Evolutionary conservation across 92 coral and sea anemone genomes (phyloP), one percentile per base, ranked within the genome.

Genomic region (Parazoanthus swiftii): DNA sequence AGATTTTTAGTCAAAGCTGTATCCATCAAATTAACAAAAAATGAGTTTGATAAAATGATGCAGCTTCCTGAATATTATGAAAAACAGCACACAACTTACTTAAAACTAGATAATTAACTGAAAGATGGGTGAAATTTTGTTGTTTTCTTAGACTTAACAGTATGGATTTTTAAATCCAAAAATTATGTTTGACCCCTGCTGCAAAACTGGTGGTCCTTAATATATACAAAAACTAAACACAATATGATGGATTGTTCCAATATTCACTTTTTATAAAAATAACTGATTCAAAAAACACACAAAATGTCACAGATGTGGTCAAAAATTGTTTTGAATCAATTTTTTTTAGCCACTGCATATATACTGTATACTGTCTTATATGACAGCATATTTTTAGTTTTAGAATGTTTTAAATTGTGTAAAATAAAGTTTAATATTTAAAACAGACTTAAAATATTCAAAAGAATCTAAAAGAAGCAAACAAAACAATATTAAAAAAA

Each of bases 111-210:
- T 18, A 63, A 63, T 20, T 23, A 0, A 23, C 70, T 63, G 26
- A 63, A 6, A 63, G 70, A 20, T 3, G 3, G 26, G 25, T 3
- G n/a, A 38, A 18, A 37, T 39, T 76, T 5, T 8, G 25, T 38
- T 76, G 79, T 37, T 38, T 38, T 18, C 79, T 16, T 9, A 76
- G 3, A 15, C n/a, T 76, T 36, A 29, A 18, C n/a, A 21, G 15
- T 37, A 36, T 18, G n/a, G 8, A 42, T 76, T 76, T 76, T 5
- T 37, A 18, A 38, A 36, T 76, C 79, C 51, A 35, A 44, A 37
- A 18, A n/a, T 18, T 76, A 18, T 39, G 79, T 37, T 18, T 76
- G 79, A 39, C 79, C 23, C 79, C 79, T 18, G 51, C 79, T 76
- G 79, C 20, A 76, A 4, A 37, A 2, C 25, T 54, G 7, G 26